Percentiles rank a stretch among this genome's conserved stretches.
phyloP scores from a whole-genome alignment of 53 echinoderm and acorn worm species.

The Astropecten irregularis region DNA sequence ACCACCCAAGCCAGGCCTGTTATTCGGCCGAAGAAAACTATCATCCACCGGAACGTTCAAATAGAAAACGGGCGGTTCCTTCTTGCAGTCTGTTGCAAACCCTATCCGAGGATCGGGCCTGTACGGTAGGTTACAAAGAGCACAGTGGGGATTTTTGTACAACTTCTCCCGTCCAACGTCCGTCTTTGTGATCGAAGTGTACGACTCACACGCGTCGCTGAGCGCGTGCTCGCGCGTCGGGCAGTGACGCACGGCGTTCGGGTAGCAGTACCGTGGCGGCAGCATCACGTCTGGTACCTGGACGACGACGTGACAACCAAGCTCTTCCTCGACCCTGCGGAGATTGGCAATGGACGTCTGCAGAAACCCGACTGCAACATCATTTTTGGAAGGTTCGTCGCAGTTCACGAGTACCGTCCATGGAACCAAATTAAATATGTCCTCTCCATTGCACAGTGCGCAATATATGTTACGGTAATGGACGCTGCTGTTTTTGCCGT shows the following conservation, averaged over 20 bases:
- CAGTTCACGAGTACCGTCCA: constrained; percentile 47
- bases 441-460: constrained; percentile 39
- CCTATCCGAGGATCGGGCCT: constrained; percentile 17
- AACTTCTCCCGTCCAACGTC: background rate
- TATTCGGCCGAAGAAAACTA: too few species aligned
- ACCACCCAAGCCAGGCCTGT: too few species aligned
- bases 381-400: background rate
- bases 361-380: background rate
- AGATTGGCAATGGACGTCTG: constrained; percentile 10
- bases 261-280: constrained; percentile 18
- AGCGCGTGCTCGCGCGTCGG: background rate
- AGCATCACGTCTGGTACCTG: background rate
- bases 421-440: background rate
- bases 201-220: constrained; percentile 35
- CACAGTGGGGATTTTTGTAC: constrained; percentile 56
- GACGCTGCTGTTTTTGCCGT: background rate
- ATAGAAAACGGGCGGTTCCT: constrained; percentile 6
- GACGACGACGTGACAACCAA: constrained; percentile 1
- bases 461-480: constrained; percentile 57
- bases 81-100: background rate
- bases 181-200: constrained; percentile 5
- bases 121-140: constrained; percentile 28
- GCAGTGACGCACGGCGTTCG: background rate
- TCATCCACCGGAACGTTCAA: too few species aligned
- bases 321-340: background rate